phyloP scores from a whole-genome alignment of 2,888 invertebrate species.

The Thelaira solivaga region DNA sequence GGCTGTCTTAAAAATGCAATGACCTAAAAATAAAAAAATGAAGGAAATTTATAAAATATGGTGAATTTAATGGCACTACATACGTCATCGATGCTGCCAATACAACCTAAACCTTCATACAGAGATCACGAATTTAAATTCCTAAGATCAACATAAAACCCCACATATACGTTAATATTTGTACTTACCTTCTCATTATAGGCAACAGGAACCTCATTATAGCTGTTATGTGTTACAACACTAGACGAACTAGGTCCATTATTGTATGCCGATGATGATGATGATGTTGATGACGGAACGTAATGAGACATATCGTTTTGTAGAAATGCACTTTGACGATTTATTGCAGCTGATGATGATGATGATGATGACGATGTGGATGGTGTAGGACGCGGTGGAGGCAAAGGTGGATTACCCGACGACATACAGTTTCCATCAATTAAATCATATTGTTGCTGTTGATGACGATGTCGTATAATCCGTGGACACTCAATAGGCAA shows the following conservation, averaged over 20 bases:
- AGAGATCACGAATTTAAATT: too few relatives aligned
- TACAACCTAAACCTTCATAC: neutral
- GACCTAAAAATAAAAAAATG: slow-evolving; percentile 79
- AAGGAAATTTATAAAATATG: neutral
- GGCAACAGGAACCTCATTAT: slow-evolving; percentile 86
- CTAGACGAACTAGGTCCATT: slow-evolving; percentile 45
- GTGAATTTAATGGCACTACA: too few relatives aligned
- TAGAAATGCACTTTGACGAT: slow-evolving; percentile 63
- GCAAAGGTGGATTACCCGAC: slow-evolving; percentile 88
- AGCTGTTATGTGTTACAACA: slow-evolving; percentile 60
- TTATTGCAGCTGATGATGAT: slow-evolving; percentile 66
- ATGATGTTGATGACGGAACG: neutral
- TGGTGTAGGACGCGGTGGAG: slow-evolving; percentile 81
- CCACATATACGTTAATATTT: neutral
- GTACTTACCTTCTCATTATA: slow-evolving; percentile 90
- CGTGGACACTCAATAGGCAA: slow-evolving; percentile 89
- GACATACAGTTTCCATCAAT: slow-evolving; percentile 73
- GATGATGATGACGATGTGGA: slow-evolving; percentile 70
- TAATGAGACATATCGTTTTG: slow-evolving; percentile 51
- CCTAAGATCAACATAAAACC: too few relatives aligned
- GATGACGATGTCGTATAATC: slow-evolving; percentile 78
- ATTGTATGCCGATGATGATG: slow-evolving; percentile 30
- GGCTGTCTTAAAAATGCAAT: slow-evolving; percentile 97
- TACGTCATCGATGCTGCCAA: too few relatives aligned
- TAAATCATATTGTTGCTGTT: slow-evolving; percentile 68